Evolutionary conservation across 2,113 vertebrate species (phyloP).

Genomic region (Malaclemys terrapin): DNA sequence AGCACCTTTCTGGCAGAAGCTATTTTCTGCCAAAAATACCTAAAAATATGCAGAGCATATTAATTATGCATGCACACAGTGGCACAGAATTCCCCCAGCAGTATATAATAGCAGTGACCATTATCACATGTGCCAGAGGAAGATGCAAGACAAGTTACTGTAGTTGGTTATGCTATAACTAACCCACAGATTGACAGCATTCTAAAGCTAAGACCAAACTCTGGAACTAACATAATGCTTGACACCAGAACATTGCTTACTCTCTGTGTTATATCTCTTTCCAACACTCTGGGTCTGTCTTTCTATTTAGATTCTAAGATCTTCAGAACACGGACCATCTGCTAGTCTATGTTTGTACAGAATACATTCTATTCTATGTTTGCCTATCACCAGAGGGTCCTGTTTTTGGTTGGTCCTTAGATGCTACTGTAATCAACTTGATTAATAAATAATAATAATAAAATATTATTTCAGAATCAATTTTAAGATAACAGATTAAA

Average conservation of each 20-base stretch:
- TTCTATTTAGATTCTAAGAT: fast-evolving
- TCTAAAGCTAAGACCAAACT: neutral
- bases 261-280: fast-evolving
- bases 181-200: fast-evolving
- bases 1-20: no score
- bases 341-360: neutral
- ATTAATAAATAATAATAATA: neutral
- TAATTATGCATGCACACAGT: no score
- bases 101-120: no score
- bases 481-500: neutral
- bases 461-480: fast-evolving
- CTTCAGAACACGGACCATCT: fast-evolving
- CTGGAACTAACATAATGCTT: neutral
- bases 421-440: fast-evolving
- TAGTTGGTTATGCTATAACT: neutral
- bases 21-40: no score
- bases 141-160: no score
- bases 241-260: neutral
- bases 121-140: no score
- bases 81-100: no score
- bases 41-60: no score
- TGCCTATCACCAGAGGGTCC: fast-evolving
- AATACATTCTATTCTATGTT: no score
- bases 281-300: fast-evolving
- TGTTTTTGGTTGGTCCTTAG: fast-evolving